phyloP scores from a whole-genome alignment of 2,888 invertebrate genomes.

The Troides oblongomaculatus region DNA sequence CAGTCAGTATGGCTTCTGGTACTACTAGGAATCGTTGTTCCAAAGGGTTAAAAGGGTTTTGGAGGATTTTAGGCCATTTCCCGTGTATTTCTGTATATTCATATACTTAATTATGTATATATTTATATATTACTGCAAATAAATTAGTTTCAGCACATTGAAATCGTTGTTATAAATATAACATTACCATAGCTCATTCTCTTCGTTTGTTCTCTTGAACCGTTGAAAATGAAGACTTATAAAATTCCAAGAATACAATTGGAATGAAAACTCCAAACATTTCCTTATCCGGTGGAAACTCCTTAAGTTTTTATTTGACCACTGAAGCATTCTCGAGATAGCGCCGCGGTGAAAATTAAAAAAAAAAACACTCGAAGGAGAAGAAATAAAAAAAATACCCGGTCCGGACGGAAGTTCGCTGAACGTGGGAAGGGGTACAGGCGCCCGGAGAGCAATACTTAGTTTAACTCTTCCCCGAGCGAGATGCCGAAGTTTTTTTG shows the following conservation, averaged over 20 bases:
- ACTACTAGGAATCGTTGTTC: no score
- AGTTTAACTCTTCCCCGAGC: slow-evolving; percentile 4
- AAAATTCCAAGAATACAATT: slow-evolving; percentile 27
- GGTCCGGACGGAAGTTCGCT: slow-evolving; percentile 42
- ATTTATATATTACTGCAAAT: no score
- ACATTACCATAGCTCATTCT: no score
- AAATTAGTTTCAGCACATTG: no score
- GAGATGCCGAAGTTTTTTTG: slow-evolving; percentile 17
- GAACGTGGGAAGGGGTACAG: slow-evolving; percentile 33
- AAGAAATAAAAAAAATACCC: slow-evolving; percentile 50
- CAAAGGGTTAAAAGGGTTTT: no score
- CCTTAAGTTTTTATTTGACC: slow-evolving; percentile 80
- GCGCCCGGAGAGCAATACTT: slow-evolving; percentile 17
- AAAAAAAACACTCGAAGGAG: slow-evolving; percentile 48
- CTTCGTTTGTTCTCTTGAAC: no score
- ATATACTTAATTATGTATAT: no score
- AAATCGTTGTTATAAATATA: no score
- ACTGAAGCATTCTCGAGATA: slow-evolving; percentile 80
- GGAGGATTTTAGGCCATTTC: no score
- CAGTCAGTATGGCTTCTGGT: no score
- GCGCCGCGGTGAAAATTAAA: slow-evolving; percentile 77
- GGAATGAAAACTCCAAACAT: slow-evolving; percentile 34
- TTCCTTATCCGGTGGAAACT: slow-evolving; percentile 62
- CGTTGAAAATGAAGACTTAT: background rate
- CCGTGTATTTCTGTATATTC: no score